phyloP scores from a whole-genome alignment of 2,888 invertebrate species.

The Cylindroiulus punctatus region DNA sequence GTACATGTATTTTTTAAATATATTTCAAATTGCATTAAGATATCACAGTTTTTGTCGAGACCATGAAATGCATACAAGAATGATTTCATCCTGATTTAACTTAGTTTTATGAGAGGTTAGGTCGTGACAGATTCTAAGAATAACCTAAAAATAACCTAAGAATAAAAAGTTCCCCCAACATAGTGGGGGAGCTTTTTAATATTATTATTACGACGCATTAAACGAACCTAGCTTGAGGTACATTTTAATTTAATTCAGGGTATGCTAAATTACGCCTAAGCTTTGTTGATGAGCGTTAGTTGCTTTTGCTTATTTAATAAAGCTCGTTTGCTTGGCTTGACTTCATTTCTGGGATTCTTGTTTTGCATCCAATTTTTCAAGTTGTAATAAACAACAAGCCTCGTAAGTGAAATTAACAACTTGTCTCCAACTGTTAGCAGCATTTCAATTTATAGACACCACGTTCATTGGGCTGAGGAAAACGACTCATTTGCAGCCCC shows the following conservation, averaged over 20 bases:
- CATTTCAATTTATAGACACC: conserved; percentile 39
- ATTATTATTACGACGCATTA: background rate
- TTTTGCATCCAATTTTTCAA: conserved; percentile 21
- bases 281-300: background rate
- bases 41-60: no score
- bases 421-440: conserved; percentile 47
- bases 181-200: background rate
- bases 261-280: background rate
- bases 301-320: conserved; percentile 25
- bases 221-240: background rate
- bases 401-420: conserved; percentile 38
- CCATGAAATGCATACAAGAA: no score
- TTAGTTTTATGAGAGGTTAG: no score
- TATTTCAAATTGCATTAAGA: no score
- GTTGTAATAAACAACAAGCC: conserved; percentile 7
- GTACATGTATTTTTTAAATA: no score
- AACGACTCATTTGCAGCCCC: conserved; percentile 45
- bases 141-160: no score
- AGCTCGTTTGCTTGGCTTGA: conserved; percentile 8
- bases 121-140: no score
- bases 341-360: background rate
- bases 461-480: conserved; percentile 34
- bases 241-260: background rate
- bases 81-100: no score
- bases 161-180: no score